phyloP scores from a whole-genome alignment of 2,113 vertebrate genomes.

The Paralichthys olivaceus region DNA sequence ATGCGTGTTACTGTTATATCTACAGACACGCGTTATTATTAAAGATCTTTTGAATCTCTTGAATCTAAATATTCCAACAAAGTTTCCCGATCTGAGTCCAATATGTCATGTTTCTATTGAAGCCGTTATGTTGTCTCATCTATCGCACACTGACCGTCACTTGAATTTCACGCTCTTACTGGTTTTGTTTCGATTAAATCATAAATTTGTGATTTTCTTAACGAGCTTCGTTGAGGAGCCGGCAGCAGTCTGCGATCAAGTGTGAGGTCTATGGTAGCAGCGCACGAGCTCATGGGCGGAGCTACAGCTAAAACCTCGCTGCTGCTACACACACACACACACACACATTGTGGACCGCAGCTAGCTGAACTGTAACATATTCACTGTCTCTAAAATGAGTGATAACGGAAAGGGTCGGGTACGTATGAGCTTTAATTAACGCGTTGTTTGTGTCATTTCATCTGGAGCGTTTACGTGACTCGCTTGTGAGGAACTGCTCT shows the following conservation, averaged over 20 bases:
- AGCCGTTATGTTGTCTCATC: too few relatives aligned
- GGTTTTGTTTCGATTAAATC: background rate
- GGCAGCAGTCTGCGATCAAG: background rate
- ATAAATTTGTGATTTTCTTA: background rate
- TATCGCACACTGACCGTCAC: too few relatives aligned
- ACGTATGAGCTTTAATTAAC: slow-evolving; percentile 50
- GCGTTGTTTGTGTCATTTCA: background rate
- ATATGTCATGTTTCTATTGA: too few relatives aligned
- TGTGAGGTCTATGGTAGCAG: too few relatives aligned
- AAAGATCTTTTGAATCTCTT: too few relatives aligned
- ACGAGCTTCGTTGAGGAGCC: background rate
- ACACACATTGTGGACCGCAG: background rate
- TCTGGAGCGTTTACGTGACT: background rate
- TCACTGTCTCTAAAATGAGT: slow-evolving; percentile 69
- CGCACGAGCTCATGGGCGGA: background rate
- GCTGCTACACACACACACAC: background rate
- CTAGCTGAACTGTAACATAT: background rate
- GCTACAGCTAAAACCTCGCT: background rate
- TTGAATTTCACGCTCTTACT: too few relatives aligned
- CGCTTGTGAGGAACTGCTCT: background rate
- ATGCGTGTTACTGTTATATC: too few relatives aligned
- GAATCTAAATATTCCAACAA: too few relatives aligned
- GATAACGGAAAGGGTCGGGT: slow-evolving; percentile 80
- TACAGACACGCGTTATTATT: too few relatives aligned
- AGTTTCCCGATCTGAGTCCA: too few relatives aligned